Evolutionary conservation across 2,888 invertebrate species (phyloP).

Genomic region (Eudemis profundana): DNA sequence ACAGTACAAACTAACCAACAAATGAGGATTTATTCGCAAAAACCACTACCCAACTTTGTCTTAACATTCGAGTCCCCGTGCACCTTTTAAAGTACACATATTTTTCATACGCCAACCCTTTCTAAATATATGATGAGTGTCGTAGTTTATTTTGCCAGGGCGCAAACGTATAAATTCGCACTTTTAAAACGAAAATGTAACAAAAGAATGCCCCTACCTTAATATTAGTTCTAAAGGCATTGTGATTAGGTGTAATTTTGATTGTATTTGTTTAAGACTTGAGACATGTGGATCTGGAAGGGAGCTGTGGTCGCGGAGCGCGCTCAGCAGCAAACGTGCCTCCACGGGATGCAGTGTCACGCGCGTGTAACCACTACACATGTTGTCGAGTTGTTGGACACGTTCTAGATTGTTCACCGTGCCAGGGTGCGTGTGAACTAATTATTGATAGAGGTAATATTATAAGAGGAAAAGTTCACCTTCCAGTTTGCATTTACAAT

Average conservation of each 20-base stretch:
- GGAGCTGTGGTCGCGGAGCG: constrained; percentile 17
- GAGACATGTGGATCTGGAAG: background rate
- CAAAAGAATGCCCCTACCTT: background rate
- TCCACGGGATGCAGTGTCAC: constrained; percentile 28
- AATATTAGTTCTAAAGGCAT: background rate
- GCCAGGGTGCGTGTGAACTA: constrained; percentile 12
- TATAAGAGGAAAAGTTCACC: no score
- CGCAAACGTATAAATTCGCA: constrained; percentile 27
- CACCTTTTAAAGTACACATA: constrained; percentile 28
- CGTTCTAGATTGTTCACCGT: background rate
- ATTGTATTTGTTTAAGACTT: background rate
- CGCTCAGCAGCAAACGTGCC: constrained; percentile 19
- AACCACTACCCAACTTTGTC: background rate
- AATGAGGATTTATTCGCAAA: background rate
- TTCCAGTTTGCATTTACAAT: no score
- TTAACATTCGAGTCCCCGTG: constrained; percentile 10
- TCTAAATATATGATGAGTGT: constrained; percentile 33
- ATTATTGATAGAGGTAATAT: constrained; percentile 1
- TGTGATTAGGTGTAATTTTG: background rate
- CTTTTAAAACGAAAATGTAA: background rate
- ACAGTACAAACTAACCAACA: background rate
- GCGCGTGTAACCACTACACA: constrained; percentile 22
- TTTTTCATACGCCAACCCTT: constrained; percentile 34
- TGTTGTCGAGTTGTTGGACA: constrained; percentile 3
- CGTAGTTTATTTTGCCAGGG: constrained; percentile 24